These are phyloP conservation scores for Harpalus rufipes DNA, from an alignment of 2,888 invertebrate species.

Conservation along the genomic window DNA sequence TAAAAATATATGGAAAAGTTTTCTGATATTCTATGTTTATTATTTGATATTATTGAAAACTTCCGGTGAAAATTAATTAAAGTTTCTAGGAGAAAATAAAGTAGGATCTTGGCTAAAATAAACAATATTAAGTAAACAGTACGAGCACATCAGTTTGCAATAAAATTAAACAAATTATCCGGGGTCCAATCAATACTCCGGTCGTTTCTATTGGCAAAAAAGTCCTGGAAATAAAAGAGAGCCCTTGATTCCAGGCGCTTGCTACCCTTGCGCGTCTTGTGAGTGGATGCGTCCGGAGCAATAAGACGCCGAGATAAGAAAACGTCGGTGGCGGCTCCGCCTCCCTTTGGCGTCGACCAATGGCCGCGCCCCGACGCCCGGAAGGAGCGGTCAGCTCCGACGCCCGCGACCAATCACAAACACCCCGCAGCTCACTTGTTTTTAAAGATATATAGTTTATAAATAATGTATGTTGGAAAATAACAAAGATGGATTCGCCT, in stretches of 20 bases:
- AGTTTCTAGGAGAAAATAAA: background rate
- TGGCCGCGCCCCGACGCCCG: constrained; percentile 72
- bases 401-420: constrained; percentile 47
- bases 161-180: constrained; percentile 49
- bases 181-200: constrained; percentile 43
- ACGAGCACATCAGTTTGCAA: constrained; percentile 15
- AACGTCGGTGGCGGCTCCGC: constrained; percentile 73
- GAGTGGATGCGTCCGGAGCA: constrained; percentile 66
- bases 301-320: constrained; percentile 76
- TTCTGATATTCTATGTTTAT: background rate
- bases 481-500: constrained; percentile 66
- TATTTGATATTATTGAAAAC: background rate
- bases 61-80: background rate
- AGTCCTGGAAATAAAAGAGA: constrained; percentile 40
- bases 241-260: constrained; percentile 38
- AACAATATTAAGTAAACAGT: constrained; percentile 31
- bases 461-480: constrained; percentile 66
- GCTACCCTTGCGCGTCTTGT: constrained; percentile 35
- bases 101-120: constrained; percentile 4
- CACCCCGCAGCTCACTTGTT: constrained; percentile 51
- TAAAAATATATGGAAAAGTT: too few relatives aligned
- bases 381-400: constrained; percentile 75
- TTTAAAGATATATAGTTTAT: constrained; percentile 64
- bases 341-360: constrained; percentile 74
- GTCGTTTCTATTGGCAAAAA: constrained; percentile 34